Evolutionary conservation across 2,888 invertebrate species (phyloP), one percentile per base, ranked within the genome.

Genomic region (Synergus itoensis): DNA sequence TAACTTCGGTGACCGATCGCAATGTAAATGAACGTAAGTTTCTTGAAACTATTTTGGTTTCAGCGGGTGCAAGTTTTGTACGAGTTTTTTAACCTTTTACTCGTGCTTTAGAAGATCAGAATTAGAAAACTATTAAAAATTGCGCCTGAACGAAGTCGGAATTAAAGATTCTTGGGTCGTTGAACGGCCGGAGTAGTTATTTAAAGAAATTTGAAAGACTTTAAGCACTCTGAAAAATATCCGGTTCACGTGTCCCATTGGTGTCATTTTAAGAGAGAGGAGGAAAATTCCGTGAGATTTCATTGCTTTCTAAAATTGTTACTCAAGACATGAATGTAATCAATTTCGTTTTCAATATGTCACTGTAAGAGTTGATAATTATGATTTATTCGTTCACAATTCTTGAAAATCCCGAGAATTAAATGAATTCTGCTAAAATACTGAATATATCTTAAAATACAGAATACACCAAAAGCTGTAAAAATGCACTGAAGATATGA

Each of bases 51-150:
- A n/a, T n/a, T 53, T 53, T 53, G 9, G 2, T 53, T n/a, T n/a
- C n/a, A n/a, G n/a, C 9, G 53, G 9, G 7, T 53, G n/a, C 8
- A 53, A 53, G 53, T 57, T 4, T 57, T 57, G n/a, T 1, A 57
- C 18, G 57, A 7, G 4, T 18, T 0, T 57, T 57, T 53, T 9
- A 18, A 57, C 4, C 9, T 57, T 11, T 11, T n/a, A 18, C 18
- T 57, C 11, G 57, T 57, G 8, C 57, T 11, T 62, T 11, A 18
- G n/a, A 73, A 36, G 36, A n/a, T 73, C 48, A 73, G 53, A 73
- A 73, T 73, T 53, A 73, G 53, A 53, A 36, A n/a, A 36, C 73
- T 57, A 73, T 73, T 73, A 73, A 53, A 73, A 73, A 73, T 73
- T 73, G 53, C n/a, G 48, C 73, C 73, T n/a, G 36, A 40, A 16